Percentiles rank a stretch among this genome's conserved stretches.
Conservation (phyloP, 2,797 vertebrate species). For the Bovichtus variegatus region DNA sequence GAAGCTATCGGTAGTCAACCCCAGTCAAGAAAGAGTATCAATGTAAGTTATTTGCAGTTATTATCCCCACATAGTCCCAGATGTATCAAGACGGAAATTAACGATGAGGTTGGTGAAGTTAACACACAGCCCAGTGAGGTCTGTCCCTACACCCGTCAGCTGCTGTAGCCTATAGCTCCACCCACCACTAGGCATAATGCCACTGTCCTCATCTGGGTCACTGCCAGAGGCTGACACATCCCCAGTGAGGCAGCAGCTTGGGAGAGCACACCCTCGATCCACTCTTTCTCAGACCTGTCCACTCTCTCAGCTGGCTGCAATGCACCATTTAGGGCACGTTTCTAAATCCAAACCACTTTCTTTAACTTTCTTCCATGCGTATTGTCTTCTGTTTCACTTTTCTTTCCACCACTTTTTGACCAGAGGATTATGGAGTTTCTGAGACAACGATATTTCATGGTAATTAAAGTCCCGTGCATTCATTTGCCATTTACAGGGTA, state of each 20-base stretch:
- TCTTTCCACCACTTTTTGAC: slow-evolving; percentile 21
- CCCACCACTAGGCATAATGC: slow-evolving; percentile 29
- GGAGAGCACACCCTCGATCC: slow-evolving; percentile 17
- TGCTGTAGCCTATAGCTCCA: slow-evolving; percentile 11
- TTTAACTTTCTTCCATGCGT: slow-evolving; percentile 30
- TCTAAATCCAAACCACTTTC: slow-evolving; percentile 46
- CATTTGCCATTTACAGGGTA: slow-evolving; percentile 36
- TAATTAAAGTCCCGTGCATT: slow-evolving; percentile 49
- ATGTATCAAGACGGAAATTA: slow-evolving; percentile 25
- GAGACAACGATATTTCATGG: slow-evolving; percentile 55
- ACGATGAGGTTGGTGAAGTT: neutral
- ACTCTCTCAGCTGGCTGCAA: slow-evolving; percentile 39
- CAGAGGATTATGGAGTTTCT: slow-evolving; percentile 48
- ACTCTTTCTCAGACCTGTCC: slow-evolving; percentile 38
- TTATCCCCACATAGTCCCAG: neutral
- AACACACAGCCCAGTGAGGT: neutral
- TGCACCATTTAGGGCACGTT: slow-evolving; percentile 46
- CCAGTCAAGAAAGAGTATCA: too few species aligned
- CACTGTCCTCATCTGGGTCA: slow-evolving; percentile 51
- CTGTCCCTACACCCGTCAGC: slow-evolving; percentile 26
- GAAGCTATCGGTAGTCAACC: neutral
- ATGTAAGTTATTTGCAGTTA: too few species aligned
- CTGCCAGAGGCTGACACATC: slow-evolving; percentile 50
- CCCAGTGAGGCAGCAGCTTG: slow-evolving; percentile 42
- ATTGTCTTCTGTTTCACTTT: slow-evolving; percentile 32